phyloP scores from a whole-genome alignment of 2,797 vertebrate genomes.

The Nyctibius grandis region DNA sequence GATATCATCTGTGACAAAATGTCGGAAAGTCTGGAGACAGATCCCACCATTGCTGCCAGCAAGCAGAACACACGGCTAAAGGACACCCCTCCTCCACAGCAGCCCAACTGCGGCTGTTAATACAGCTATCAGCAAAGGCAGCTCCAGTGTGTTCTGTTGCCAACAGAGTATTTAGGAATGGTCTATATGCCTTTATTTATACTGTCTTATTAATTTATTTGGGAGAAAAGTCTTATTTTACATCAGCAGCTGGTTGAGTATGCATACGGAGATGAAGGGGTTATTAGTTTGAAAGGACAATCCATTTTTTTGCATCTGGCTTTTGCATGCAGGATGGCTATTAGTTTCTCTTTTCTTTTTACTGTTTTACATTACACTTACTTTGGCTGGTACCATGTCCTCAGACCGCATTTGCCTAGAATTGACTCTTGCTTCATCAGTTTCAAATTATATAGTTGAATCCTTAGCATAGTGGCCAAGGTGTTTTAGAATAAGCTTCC shows the following conservation, averaged over 20 bases:
- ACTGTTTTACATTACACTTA: background rate
- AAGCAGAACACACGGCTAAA: constrained; percentile 89
- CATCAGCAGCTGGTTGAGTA: constrained; percentile 35
- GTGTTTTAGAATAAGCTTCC: background rate
- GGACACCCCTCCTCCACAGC: constrained; percentile 88
- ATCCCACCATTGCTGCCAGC: constrained; percentile 76
- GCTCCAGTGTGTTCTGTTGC: constrained; percentile 61
- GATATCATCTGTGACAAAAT: constrained; percentile 99
- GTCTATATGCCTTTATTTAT: constrained; percentile 73
- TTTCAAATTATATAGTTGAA: background rate
- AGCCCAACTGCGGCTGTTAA: constrained; percentile 92
- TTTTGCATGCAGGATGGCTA: constrained; percentile 55
- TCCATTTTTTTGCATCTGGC: constrained; percentile 41
- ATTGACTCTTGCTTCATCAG: background rate
- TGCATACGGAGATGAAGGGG: background rate
- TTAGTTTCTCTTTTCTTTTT: constrained; percentile 32
- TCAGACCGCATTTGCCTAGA: constrained; percentile 6
- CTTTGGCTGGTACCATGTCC: constrained; percentile 55
- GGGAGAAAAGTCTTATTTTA: constrained; percentile 55
- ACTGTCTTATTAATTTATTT: constrained; percentile 62
- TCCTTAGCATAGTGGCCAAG: background rate
- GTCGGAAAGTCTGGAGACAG: constrained; percentile 92
- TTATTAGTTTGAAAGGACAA: constrained; percentile 49
- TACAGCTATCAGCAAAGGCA: constrained; percentile 45
- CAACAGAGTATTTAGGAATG: constrained; percentile 72